Evolutionary conservation across 2,888 invertebrate species (phyloP).

Genomic region (Eurytoma californica): DNA sequence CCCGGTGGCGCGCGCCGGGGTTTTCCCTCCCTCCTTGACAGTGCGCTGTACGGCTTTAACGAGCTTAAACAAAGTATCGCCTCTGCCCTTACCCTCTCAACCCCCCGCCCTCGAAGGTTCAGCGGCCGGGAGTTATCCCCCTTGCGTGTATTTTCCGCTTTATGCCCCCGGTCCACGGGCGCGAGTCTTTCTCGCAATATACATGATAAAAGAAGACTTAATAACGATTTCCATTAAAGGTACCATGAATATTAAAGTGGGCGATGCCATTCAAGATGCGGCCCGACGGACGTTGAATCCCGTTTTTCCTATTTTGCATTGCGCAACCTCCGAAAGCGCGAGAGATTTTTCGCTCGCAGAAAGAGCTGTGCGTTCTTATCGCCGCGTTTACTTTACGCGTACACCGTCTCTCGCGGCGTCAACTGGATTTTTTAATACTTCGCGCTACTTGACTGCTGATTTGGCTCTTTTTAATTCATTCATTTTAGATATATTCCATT

Average conservation of each 20-base stretch:
- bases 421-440: too few relatives aligned
- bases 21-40: slow-evolving; percentile 25
- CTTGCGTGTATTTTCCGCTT: slow-evolving; percentile 49
- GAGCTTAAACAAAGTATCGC: slow-evolving; percentile 55
- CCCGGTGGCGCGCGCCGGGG: background rate
- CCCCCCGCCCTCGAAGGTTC: slow-evolving; percentile 3
- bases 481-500: too few relatives aligned
- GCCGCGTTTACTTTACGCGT: too few relatives aligned
- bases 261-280: slow-evolving; percentile 23
- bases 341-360: too few relatives aligned
- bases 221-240: slow-evolving; percentile 55
- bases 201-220: slow-evolving; percentile 50
- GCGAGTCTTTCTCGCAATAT: slow-evolving; percentile 33
- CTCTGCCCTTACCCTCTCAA: background rate
- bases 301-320: background rate
- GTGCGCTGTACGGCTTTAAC: slow-evolving; percentile 53
- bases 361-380: too few relatives aligned
- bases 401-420: too few relatives aligned
- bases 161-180: slow-evolving; percentile 26
- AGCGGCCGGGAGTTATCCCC: slow-evolving; percentile 42
- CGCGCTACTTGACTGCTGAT: too few relatives aligned
- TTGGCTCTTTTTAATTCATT: too few relatives aligned
- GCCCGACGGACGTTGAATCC: background rate
- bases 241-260: slow-evolving; percentile 56
- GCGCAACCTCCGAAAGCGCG: background rate